Base-by-base conservation (phyloP, 2,888 invertebrate species). In the Oeneis ivallda region DNA sequence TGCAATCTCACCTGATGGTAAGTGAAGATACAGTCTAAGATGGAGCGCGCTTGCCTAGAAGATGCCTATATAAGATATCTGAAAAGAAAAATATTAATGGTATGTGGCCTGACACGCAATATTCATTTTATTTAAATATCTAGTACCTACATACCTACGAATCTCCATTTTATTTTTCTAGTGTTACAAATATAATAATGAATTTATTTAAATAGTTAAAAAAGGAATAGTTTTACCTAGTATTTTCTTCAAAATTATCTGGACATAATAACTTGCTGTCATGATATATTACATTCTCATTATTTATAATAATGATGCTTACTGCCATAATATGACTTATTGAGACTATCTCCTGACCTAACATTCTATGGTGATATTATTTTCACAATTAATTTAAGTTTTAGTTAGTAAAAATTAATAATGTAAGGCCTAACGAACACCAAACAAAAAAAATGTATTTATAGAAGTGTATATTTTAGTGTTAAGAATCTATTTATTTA, bases 361-460 rank as follows among this genome's bases (percentile, higher is more conserved):
- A 54, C 37, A 37, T 53, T 37, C 11, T 52, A 15, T 62, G 32
- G 52, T 52, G 50, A 62, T 50, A 62, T 49, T 57, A 37, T 39
- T 56, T 49, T 63, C 47, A 47, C 45, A 57, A 19, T 57, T 43
- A 32, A 11, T 3, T 64, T 45, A 54, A 52, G 70, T 71, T 74
- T 75, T 78, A 76, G 75, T 77, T 77, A 72, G 32, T 47, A 47
- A 60, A 34, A 47, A 54, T 54, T 19, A 34, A 62, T 53, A 54
- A 45, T 17, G 43, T 60, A 60, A 60, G 66, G 66, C 63, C 63
- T 63, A 63, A 60, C 60, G 60, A 34, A 60, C 60, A 60, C 60
- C 60, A 60, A 60, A 60, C 60, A 63, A 49, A 53, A 63, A 43
- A 53, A 37, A 37, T 57, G 37, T 59, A 54, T 53, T 17, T 5